Evolutionary conservation across 2,113 vertebrate genomes (phyloP).

Genomic region (Taurulus bubalis): DNA sequence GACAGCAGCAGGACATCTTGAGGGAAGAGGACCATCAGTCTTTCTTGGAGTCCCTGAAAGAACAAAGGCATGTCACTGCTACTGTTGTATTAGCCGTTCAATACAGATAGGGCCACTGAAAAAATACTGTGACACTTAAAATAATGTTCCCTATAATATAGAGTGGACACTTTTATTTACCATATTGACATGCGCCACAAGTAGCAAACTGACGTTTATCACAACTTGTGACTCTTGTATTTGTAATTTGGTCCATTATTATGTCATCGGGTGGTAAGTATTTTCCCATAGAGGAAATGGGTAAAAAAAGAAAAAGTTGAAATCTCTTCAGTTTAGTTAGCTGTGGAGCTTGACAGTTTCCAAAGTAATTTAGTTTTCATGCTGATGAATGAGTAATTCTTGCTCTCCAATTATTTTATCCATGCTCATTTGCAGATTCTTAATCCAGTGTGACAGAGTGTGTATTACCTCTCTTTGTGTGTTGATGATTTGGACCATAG

Average conservation of each 20-base stretch:
- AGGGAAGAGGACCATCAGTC: conserved; percentile 84
- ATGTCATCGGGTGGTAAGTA: too few species aligned
- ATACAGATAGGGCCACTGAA: background rate
- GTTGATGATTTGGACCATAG: conserved; percentile 79
- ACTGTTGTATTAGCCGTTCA: background rate
- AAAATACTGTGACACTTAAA: background rate
- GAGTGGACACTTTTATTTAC: background rate
- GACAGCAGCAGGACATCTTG: conserved; percentile 86
- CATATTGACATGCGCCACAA: background rate
- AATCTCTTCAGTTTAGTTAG: background rate
- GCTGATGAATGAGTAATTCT: background rate
- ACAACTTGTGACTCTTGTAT: background rate
- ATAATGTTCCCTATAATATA: background rate
- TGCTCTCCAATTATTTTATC: background rate
- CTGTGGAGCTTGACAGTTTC: background rate
- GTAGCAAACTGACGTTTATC: background rate
- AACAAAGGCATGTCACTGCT: conserved; percentile 26
- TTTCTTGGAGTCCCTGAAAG: conserved; percentile 81
- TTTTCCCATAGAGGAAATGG: background rate
- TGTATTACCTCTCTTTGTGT: conserved; percentile 65
- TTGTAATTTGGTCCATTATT: background rate
- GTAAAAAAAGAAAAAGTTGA: too few species aligned
- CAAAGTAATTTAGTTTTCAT: background rate
- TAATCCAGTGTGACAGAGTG: background rate
- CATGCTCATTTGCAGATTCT: background rate